Evolutionary conservation across 2,888 invertebrate genomes (phyloP).

Genomic region (Eupithecia pulchellata): DNA sequence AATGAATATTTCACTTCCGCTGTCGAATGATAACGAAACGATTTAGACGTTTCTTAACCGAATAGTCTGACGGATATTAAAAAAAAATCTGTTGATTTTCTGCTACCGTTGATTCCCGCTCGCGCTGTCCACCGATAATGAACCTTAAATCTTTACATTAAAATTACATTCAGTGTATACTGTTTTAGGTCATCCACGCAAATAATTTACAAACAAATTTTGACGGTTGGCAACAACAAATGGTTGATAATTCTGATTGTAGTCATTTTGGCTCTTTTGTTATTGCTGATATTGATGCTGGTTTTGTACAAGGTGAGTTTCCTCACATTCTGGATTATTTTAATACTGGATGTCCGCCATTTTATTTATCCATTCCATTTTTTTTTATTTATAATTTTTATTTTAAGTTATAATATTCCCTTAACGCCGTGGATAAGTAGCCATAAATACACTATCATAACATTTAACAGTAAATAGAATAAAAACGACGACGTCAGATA

Average conservation of each 20-base stretch:
- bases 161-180: neutral
- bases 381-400: neutral
- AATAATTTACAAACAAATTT: constrained; percentile 43
- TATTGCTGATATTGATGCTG: constrained; percentile 51
- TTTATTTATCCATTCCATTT: neutral
- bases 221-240: constrained; percentile 51
- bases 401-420: no score
- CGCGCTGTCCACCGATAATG: neutral
- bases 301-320: constrained; percentile 56
- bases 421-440: no score
- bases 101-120: no score
- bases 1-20: no score
- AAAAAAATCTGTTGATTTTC: no score
- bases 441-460: no score
- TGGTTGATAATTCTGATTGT: constrained; percentile 52
- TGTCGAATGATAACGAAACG: no score
- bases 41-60: no score
- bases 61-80: no score
- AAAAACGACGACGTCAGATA: no score
- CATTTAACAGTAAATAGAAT: no score
- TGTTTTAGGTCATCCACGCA: constrained; percentile 33
- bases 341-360: neutral
- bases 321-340: neutral
- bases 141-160: no score
- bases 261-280: constrained; percentile 50